These are phyloP conservation scores for Empidonax traillii DNA, from an alignment of 2,113 vertebrate genomes.

Conservation along the genomic window DNA sequence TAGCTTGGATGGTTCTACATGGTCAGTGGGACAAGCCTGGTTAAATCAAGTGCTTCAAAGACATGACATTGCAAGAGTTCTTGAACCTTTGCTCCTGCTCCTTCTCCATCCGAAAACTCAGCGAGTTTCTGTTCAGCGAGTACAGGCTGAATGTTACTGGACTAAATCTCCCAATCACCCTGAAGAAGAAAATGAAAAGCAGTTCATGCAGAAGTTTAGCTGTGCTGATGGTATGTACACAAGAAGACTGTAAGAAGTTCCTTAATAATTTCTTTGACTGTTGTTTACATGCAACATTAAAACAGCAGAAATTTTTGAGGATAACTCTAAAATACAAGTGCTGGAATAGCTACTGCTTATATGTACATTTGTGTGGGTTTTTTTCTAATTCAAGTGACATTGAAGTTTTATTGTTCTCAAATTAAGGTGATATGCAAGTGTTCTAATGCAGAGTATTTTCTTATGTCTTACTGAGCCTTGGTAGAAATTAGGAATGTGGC, in stretches of 20 bases:
- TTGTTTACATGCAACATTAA: not conserved
- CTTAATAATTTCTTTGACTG: not conserved
- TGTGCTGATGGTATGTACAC: conserved; percentile 80
- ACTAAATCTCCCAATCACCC: conserved; percentile 71
- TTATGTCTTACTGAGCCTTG: not conserved
- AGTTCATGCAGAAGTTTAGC: conserved; percentile 80
- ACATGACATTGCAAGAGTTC: conserved; percentile 94
- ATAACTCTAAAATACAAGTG: not conserved
- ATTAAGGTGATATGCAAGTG: not conserved
- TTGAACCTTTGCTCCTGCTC: conserved; percentile 92
- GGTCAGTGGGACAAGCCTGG: conserved; percentile 95
- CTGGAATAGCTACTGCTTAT: not conserved
- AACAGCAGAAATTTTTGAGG: not conserved
- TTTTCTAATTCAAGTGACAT: not conserved
- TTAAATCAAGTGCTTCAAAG: conserved; percentile 96
- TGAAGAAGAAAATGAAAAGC: conserved; percentile 75
- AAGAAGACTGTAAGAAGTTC: not conserved
- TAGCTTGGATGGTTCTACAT: conserved; percentile 92
- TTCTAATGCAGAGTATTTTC: not conserved
- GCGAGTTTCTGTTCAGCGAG: conserved; percentile 93
- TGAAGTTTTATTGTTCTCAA: not conserved
- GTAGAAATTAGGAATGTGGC: not conserved
- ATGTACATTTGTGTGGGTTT: not conserved
- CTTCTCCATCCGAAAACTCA: conserved; percentile 98
- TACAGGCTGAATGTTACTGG: conserved; percentile 92